Evolutionary conservation across 2,888 invertebrate species (phyloP).

Genomic region (Julus scandinavius): DNA sequence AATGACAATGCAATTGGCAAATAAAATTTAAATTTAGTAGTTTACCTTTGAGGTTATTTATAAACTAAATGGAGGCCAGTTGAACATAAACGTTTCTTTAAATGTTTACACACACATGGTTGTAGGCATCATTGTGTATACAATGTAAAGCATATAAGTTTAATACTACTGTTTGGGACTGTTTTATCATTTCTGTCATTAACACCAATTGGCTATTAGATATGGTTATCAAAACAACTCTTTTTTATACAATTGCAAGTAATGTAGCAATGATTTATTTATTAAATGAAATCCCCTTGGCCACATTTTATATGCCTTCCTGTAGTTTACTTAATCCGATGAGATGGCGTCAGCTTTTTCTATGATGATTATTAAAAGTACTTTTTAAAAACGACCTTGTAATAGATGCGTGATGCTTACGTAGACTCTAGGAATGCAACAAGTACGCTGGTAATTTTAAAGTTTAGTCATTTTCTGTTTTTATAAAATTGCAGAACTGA

Average conservation of each 20-base stretch:
- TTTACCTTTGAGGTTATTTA: background rate
- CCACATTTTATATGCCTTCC: background rate
- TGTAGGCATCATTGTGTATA: background rate
- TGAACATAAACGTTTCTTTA: background rate
- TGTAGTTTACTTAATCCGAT: background rate
- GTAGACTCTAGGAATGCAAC: background rate
- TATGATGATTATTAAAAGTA: background rate
- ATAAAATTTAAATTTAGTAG: background rate
- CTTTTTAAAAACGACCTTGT: constrained; percentile 33
- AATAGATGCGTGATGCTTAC: constrained; percentile 42
- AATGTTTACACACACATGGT: background rate
- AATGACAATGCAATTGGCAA: background rate
- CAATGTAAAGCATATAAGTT: background rate
- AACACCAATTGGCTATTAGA: background rate
- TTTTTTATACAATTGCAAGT: background rate
- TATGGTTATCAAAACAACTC: background rate
- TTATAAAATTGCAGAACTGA: background rate
- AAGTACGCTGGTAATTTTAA: background rate
- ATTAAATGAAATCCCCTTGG: constrained; percentile 20
- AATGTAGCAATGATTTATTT: background rate
- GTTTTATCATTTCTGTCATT: background rate
- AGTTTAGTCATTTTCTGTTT: constrained; percentile 31
- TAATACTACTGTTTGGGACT: background rate
- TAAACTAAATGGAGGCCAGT: constrained; percentile 4
- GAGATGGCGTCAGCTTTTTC: background rate